These are phyloP conservation scores for Chymomyza amoena DNA, from an alignment of 2,888 invertebrate species.

Conservation along the genomic window DNA sequence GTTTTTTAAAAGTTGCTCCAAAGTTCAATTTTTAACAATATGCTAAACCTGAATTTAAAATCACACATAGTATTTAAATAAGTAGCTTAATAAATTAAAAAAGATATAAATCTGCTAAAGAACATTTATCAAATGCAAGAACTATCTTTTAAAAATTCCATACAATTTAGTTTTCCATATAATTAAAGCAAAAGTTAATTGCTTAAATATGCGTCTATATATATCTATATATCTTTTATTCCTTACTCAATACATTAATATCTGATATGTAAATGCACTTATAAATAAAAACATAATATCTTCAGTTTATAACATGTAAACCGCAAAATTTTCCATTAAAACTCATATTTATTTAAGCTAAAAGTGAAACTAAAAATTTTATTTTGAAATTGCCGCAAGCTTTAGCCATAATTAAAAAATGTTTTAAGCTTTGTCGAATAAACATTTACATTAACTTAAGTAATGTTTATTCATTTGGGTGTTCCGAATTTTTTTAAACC, in stretches of 20 bases:
- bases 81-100: no score
- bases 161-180: no score
- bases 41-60: no score
- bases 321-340: neutral
- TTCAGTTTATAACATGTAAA: neutral
- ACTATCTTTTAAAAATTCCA: no score
- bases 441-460: slow-evolving; percentile 52
- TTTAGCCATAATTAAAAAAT: slow-evolving; percentile 2
- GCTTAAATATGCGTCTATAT: no score
- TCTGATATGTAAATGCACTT: neutral
- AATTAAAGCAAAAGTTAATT: no score
- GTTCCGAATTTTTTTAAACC: neutral
- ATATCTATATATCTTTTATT: no score
- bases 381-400: slow-evolving; percentile 6
- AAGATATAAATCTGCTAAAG: no score
- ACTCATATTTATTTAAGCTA: slow-evolving; percentile 4
- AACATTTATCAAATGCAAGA: no score
- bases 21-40: no score
- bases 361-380: slow-evolving; percentile 56
- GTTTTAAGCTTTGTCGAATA: slow-evolving; percentile 31
- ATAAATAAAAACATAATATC: neutral
- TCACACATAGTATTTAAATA: no score
- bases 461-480: slow-evolving; percentile 45
- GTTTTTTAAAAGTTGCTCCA: no score
- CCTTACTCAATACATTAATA: neutral